A percentile compares a stretch with the other conserved stretches of the same genome.
Evolutionary conservation across 2,888 invertebrate species (phyloP).

Genomic region (Trichogramma dendrolimi): DNA sequence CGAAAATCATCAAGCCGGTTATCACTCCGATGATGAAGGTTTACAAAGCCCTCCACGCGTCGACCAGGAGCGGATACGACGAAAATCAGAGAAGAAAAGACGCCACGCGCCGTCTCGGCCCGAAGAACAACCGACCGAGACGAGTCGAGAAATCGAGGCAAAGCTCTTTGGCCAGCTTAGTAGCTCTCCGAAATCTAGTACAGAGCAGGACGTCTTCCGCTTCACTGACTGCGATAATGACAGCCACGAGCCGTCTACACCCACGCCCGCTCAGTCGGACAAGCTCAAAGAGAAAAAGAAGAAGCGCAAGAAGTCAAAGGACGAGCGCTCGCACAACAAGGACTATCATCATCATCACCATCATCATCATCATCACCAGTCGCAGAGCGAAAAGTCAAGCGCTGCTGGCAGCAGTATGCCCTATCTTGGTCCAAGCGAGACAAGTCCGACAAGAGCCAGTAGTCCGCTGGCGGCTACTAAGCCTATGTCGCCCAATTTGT

Average conservation of each 20-base stretch:
- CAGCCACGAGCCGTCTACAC: constrained; percentile 54
- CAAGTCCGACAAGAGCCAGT: constrained; percentile 58
- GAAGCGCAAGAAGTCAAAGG: constrained; percentile 78
- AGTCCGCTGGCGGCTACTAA: constrained; percentile 41
- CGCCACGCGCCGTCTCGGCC: constrained; percentile 42
- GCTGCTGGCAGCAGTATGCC: constrained; percentile 33
- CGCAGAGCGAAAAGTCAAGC: not conserved
- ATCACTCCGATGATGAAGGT: constrained; percentile 57
- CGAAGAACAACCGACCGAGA: constrained; percentile 61
- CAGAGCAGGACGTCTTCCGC: constrained; percentile 56
- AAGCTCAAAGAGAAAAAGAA: constrained; percentile 75
- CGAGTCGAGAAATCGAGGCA: constrained; percentile 77
- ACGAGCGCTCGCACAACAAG: constrained; percentile 68
- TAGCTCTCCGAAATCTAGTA: constrained; percentile 50
- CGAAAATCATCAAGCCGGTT: constrained; percentile 48
- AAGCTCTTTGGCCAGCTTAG: constrained; percentile 68
- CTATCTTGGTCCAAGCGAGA: constrained; percentile 58
- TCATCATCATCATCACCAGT: constrained; percentile 45
- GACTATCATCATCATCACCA: constrained; percentile 66
- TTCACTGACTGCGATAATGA: constrained; percentile 60
- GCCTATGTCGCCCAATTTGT: constrained; percentile 41
- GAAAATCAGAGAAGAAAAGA: constrained; percentile 48
- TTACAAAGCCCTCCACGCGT: constrained; percentile 48
- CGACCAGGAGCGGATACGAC: constrained; percentile 46
- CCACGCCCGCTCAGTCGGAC: constrained; percentile 47